Base-by-base conservation (phyloP, 2,113 vertebrate genomes). In the Hydropotes inermis region DNA sequence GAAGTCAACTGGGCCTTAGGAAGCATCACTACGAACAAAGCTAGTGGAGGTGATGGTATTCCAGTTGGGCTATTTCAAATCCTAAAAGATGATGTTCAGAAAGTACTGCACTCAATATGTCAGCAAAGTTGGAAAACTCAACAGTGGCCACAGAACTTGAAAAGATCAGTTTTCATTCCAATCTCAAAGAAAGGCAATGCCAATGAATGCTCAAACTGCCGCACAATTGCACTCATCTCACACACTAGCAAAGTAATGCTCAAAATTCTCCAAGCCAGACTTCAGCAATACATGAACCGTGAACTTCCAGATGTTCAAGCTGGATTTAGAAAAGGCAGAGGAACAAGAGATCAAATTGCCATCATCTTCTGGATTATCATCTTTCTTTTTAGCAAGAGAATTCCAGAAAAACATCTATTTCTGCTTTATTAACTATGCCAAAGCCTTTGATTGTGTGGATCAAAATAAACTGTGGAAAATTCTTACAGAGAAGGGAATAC, bases 131-230 rank as follows among this genome's bases (percentile, higher is more conserved):
- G n/a, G 0, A 70, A 70, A 11, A 70, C n/a, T 67, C 17, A 70
- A 2, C 17, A 0, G 64, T 36, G 64, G n/a, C 64, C 64, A 70
- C 1, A 5, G 33, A 8, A 67, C 33, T 36, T 8, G 64, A 67
- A 67, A 67, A 67, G 16, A 17, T 67, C 33, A 5, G 4, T 21
- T 67, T 67, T 36, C 16, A 67, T 36, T 36, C n/a, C 4, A 36
- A 5, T 70, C 17, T 19, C 17, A 36, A 70, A 21, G 17, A 70
- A 67, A 36, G n/a, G n/a, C 33, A 70, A 70, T 36, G n/a, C 17
- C n/a, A 21, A 36, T 5, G 64, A 70, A 36, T 36, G 8, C 9
- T 70, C n/a, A 36, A 2, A 36, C 64, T 70, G 2, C 17, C 0
- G 0, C 33, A 70, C 64, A 11, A 70, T 36, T 70, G 64, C 9